Conservation (phyloP, 2,113 vertebrate genomes). For the Chrysochloris asiatica region DNA sequence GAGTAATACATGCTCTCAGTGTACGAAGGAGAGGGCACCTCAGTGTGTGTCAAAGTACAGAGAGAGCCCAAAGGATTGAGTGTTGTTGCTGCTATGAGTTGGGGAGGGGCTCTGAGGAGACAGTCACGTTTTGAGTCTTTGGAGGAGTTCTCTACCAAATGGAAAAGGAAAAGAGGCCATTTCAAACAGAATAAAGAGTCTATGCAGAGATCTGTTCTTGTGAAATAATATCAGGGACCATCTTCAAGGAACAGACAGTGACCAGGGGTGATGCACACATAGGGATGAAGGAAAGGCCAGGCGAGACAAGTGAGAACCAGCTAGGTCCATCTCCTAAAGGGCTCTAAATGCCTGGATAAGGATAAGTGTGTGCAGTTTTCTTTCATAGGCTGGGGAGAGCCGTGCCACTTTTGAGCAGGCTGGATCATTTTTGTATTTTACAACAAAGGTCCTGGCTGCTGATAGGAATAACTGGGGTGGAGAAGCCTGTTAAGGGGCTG, state of each 20-base stretch:
- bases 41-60: not conserved
- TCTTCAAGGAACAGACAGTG: not conserved
- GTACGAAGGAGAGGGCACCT: not conserved
- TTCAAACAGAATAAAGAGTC: not conserved
- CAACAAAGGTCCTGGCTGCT: not conserved
- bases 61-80: not conserved
- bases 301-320: too few relatives aligned
- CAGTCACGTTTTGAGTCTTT: not conserved
- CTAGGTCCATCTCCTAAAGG: not conserved
- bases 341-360: constrained; percentile 17
- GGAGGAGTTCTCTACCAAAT: not conserved
- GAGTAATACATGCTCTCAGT: not conserved
- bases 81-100: not conserved
- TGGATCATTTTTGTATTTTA: not conserved
- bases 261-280: not conserved
- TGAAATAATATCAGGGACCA: not conserved
- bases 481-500: too few relatives aligned
- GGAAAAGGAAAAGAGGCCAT: not conserved
- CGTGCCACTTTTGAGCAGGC: not conserved
- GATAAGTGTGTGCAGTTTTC: not conserved
- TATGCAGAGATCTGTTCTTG: not conserved
- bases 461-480: not conserved
- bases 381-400: not conserved
- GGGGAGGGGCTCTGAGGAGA: not conserved
- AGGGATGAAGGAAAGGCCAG: not conserved